A percentile compares a stretch with the other conserved stretches of the same genome.
Evolutionary conservation across 2,113 vertebrate genomes (phyloP).

Genomic region (Cynopterus brachyotis): DNA sequence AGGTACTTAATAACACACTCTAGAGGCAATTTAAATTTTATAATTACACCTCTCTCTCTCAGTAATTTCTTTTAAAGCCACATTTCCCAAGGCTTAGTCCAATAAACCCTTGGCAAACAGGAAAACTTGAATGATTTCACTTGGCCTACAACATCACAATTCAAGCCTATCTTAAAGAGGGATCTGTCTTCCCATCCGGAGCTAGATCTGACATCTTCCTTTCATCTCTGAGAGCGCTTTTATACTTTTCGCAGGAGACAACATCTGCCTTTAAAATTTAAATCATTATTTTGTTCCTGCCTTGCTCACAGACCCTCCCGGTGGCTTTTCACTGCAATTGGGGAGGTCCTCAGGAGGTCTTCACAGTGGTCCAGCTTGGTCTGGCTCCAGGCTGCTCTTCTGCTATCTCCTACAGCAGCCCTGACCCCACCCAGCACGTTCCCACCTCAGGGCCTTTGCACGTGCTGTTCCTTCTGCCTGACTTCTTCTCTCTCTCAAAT

Average conservation of each 20-base stretch:
- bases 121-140: not conserved
- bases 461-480: not conserved
- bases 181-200: not conserved
- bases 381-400: not conserved
- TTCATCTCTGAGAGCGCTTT: not conserved
- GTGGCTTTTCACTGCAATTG: too few species aligned
- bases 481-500: not conserved
- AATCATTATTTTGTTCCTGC: not conserved
- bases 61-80: not conserved
- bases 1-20: not conserved
- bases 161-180: not conserved
- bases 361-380: too few species aligned
- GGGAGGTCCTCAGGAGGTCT: too few species aligned
- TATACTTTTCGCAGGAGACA: not conserved
- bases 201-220: not conserved
- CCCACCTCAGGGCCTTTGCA: not conserved
- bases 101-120: not conserved
- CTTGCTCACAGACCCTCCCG: not conserved
- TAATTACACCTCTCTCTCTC: not conserved
- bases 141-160: accelerated
- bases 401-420: not conserved
- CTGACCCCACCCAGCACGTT: accelerated
- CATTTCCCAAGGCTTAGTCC: not conserved
- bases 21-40: not conserved
- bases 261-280: not conserved